phyloP scores from a whole-genome alignment of 2,797 vertebrate genomes.

The Xerus rutilus region DNA sequence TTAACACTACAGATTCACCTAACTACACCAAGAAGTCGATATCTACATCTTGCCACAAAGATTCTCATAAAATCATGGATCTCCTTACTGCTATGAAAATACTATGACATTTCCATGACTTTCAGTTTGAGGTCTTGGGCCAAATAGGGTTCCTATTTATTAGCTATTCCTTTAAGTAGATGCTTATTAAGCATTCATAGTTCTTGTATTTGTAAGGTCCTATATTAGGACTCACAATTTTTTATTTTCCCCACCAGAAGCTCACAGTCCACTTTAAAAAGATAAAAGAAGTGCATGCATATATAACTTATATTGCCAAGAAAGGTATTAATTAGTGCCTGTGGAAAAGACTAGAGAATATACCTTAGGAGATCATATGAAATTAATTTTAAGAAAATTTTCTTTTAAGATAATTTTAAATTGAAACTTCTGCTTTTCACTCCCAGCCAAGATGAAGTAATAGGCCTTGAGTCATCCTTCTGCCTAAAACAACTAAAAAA shows the following conservation, averaged over 20 bases:
- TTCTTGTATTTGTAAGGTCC: not conserved
- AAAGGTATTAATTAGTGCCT: not conserved
- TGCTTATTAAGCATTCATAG: not conserved
- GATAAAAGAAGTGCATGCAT: not conserved
- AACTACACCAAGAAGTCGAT: not conserved
- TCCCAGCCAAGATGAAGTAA: not conserved
- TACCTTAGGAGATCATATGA: not conserved
- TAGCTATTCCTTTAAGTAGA: not conserved
- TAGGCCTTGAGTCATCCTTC: not conserved
- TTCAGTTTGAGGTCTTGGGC: constrained; percentile 8
- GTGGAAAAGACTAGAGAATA: not conserved
- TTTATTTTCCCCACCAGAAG: not conserved
- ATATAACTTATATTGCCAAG: not conserved
- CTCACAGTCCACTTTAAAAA: constrained; percentile 8
- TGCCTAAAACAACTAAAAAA: not conserved
- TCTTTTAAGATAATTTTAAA: constrained; percentile 22
- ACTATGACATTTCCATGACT: not conserved
- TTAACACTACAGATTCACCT: constrained; percentile 27
- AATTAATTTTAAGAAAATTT: not conserved
- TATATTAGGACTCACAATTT: not conserved
- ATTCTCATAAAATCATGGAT: not conserved
- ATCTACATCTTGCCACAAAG: constrained; percentile 22
- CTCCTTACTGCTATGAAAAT: not conserved
- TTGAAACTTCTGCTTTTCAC: constrained; percentile 11
- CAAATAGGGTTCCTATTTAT: constrained; percentile 9